Evolutionary conservation across 2,797 vertebrate species (phyloP).

Genomic region (Corythornis leucogaster): DNA sequence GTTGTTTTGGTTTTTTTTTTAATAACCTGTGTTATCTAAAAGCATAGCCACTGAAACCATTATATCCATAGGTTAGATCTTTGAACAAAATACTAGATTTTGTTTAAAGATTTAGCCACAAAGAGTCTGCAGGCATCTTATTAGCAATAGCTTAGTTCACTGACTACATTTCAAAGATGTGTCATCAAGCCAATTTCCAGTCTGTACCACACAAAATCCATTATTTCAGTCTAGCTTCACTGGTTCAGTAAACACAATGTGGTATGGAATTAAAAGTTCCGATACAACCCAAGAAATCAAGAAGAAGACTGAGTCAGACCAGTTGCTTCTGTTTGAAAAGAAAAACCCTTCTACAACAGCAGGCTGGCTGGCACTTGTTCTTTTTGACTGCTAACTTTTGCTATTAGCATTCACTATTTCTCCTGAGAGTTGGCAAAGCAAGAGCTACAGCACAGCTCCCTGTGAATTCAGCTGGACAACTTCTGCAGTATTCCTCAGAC

Average conservation of each 20-base stretch:
- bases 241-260: neutral
- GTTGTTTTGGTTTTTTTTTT: neutral
- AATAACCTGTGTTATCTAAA: neutral
- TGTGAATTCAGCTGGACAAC: neutral
- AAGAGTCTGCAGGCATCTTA: neutral
- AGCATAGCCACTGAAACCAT: neutral
- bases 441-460: neutral
- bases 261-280: neutral
- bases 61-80: neutral
- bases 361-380: neutral
- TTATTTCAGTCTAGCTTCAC: neutral
- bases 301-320: neutral
- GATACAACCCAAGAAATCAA: neutral
- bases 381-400: neutral
- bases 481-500: neutral
- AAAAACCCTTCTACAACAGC: neutral
- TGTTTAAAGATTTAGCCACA: neutral
- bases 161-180: neutral
- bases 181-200: neutral
- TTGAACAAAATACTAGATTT: neutral
- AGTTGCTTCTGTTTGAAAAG: neutral
- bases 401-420: neutral
- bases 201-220: neutral
- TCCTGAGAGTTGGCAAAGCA: neutral
- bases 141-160: neutral